Evolutionary conservation across 2,113 vertebrate species (phyloP), one percentile per base, ranked within the genome.

Genomic region (Oncorhynchus gorbuscha): DNA sequence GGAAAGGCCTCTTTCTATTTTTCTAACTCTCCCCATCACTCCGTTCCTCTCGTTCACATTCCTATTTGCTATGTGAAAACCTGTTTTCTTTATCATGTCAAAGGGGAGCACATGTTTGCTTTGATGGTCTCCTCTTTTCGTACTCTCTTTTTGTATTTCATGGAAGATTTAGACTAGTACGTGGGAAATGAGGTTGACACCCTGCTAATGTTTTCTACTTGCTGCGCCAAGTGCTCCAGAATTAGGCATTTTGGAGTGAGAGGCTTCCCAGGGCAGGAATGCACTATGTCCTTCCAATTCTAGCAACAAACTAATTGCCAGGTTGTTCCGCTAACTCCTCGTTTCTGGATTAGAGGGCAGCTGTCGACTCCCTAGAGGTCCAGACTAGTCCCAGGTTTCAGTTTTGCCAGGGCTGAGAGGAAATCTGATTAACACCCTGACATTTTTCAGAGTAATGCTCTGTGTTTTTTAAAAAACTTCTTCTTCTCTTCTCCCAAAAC

Each of bases 341-440:
- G 81, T 90, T 87, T 85, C 77, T 87, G 81, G 78, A 81, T 87
- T 85, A 81, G 74, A 80, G 89, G 82, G 76, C 86, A 90, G 73
- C 74, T 88, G 81, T 82, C 20, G 39, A 76, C 73, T 84, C 85
- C 78, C 71, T 11, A 11, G 78, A 71, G 78, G 71, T 39, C 45
- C 58, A 5, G 64, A 45, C 48, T 61, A 12, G 59, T 9, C 71
- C 75, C 79, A 62, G 48, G 48, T 58, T 75, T 24, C 55, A 70
- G 45, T 32, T n/a, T 24, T 59, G 35, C 55, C 22, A 70, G 30
- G 35, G 11, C 32, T 2, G 18, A 48, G 59, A 65, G 55, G 32
- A 26, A 80, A 73, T 76, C 20, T 58, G 62, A 80, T 75, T 72
- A 73, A 65, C 69, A 28, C 68, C 49, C 69, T 22, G 59, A 62